These are phyloP conservation scores for Amphipoea oculea DNA, from an alignment of 2,888 invertebrate genomes.

Conservation along the genomic window DNA sequence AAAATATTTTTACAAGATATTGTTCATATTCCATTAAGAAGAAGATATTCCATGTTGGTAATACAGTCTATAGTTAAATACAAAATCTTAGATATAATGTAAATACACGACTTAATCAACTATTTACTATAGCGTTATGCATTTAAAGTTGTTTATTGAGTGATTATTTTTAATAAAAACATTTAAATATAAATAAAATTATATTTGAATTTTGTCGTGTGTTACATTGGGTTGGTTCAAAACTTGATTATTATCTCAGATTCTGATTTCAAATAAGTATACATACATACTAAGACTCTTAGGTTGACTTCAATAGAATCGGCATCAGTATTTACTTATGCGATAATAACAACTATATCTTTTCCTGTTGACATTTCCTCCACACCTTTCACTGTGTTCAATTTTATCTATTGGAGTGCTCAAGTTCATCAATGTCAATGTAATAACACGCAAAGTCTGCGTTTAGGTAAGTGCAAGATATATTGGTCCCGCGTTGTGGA, in stretches of 20 bases:
- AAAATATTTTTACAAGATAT: not conserved
- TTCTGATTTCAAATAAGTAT: not conserved
- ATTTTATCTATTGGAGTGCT: not conserved
- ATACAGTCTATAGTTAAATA: not conserved
- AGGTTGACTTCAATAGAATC: not conserved
- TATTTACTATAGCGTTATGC: not conserved
- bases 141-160: not conserved
- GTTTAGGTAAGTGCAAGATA: not conserved
- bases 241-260: too few species aligned
- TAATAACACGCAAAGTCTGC: not conserved
- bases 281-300: too few species aligned
- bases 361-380: not conserved
- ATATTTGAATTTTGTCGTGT: not conserved
- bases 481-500: not conserved
- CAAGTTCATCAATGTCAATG: not conserved
- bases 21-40: not conserved
- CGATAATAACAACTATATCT: not conserved
- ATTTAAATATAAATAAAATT: too few species aligned
- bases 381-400: not conserved
- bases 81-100: too few species aligned
- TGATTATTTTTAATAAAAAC: too few species aligned
- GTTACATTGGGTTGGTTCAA: not conserved
- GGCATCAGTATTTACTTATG: not conserved
- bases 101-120: not conserved
- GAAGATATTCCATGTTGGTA: not conserved